Conservation (phyloP, 2,113 vertebrate genomes). For the Gallinago media region DNA sequence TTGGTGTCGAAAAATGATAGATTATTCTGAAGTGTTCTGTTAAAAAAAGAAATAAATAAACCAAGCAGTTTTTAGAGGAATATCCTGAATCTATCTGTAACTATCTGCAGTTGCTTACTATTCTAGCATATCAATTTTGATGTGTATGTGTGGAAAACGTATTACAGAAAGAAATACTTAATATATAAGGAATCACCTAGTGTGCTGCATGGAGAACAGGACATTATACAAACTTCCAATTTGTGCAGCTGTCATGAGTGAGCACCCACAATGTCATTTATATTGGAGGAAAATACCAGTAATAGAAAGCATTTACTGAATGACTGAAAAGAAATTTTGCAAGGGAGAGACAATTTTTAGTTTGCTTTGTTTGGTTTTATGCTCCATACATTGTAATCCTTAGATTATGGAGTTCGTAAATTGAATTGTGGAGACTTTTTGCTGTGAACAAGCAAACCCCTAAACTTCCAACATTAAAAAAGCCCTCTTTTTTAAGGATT, state of each 20-base stretch:
- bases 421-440: background rate
- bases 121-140: background rate
- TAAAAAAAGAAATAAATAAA: background rate
- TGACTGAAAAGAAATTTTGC: conserved; percentile 5
- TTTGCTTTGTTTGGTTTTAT: background rate
- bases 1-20: background rate
- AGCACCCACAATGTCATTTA: background rate
- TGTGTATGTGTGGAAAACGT: background rate
- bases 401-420: background rate
- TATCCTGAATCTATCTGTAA: background rate
- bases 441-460: background rate
- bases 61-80: background rate
- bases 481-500: background rate
- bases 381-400: background rate
- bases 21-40: conserved; percentile 4
- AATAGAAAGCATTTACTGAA: background rate
- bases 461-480: background rate
- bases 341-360: background rate
- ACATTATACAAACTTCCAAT: background rate
- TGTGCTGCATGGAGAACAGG: background rate
- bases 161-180: background rate
- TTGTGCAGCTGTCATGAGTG: background rate
- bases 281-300: background rate
- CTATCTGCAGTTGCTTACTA: background rate
- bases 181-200: background rate